Evolutionary conservation across 1,140 invertebrate genomes (phyloP), one percentile per base, ranked within the genome.

Genomic region (Triops longicaudatus): DNA sequence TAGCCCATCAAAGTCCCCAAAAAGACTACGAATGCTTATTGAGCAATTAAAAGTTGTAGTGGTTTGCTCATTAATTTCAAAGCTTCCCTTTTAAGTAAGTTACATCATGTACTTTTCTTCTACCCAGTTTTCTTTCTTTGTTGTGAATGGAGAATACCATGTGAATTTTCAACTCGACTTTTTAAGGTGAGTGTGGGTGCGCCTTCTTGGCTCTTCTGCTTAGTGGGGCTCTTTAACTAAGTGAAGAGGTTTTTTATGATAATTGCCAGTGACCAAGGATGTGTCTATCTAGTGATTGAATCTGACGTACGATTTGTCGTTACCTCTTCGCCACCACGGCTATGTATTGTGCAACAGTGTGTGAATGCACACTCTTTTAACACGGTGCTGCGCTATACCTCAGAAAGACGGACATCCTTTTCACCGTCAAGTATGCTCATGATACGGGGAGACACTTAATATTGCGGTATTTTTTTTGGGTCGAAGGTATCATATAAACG

Each of bases 301-400:
- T 63, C 50, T 63, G 50, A 63, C 50, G 50, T 63, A 63, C 50
- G 50, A 63, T 63, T 63, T 63, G 50, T 63, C 50, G 50, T 63
- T 63, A 63, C 50, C 50, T 63, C 50, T 14, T 37, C 31, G 31
- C 50, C 50, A n/a, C 17, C 50, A 63, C 50, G 50, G 14, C 50
- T n/a, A 14, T 63, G 50, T 63, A 63, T 63, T 63, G 50, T 63
- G 50, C 50, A 63, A 63, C 50, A 22, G 50, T 63, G 50, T 63
- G 50, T 63, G n/a, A n/a, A 22, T 63, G 50, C 22, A 22, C 22
- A 63, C n/a, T 17, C 50, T 63, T 63, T 63, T 63, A 63, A 63
- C 50, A 63, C 50, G 50, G 50, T 3, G 50, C 50, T 63, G 50
- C 50, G 14, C 50, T 63, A 63, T 63, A n/a, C 14, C 50, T 22